Percentiles rank a stretch among this genome's conserved stretches.
Evolutionary conservation across 2,113 vertebrate genomes (phyloP).

Genomic region (Callocephalon fimbriatum): DNA sequence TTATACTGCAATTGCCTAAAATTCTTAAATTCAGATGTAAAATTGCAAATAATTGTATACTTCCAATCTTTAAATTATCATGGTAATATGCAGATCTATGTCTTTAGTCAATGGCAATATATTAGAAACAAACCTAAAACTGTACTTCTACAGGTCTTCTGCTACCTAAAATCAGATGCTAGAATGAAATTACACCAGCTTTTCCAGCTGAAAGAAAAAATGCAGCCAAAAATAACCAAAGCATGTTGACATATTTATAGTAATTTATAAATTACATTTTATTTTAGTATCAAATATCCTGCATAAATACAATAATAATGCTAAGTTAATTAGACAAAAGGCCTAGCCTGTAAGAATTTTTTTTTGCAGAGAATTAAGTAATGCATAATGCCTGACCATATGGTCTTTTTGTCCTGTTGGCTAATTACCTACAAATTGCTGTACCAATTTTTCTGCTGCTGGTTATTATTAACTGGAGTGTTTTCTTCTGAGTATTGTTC

Average conservation of each 20-base stretch:
- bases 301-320: constrained; percentile 51
- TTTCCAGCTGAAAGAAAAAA: constrained; percentile 23
- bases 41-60: background rate
- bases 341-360: background rate
- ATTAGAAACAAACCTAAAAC: background rate
- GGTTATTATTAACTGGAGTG: constrained; percentile 44
- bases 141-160: background rate
- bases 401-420: constrained; percentile 35
- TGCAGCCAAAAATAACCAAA: background rate
- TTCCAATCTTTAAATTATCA: background rate
- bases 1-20: background rate
- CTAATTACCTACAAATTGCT: constrained; percentile 67
- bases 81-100: background rate
- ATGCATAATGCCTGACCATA: constrained; percentile 20
- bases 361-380: constrained; percentile 24
- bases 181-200: background rate
- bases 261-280: constrained; percentile 21
- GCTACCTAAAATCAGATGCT: background rate
- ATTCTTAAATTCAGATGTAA: background rate
- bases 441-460: constrained; percentile 49
- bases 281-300: background rate
- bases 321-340: constrained; percentile 28
- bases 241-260: background rate
- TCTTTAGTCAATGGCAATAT: background rate
- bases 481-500: constrained; percentile 42